Evolutionary conservation across 2,797 vertebrate genomes (phyloP), one percentile per base, ranked within the genome.

Genomic region (Pangasius sanitwongsei): DNA sequence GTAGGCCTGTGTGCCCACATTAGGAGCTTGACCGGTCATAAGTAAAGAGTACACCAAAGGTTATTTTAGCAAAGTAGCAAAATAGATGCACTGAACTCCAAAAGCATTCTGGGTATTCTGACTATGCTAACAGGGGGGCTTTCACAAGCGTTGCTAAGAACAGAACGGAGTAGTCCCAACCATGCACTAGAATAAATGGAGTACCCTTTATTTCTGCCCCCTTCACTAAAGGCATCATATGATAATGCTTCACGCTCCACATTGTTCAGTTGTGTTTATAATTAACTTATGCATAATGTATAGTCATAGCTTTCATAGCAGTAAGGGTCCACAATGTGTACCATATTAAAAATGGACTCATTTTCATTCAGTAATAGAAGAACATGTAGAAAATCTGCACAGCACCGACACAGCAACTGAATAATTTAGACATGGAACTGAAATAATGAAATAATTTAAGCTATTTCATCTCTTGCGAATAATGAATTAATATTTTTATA

Each of bases 61-160:
- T 95, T 96, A 96, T 97, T 96, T 96, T 93, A 93, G 94, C 93
- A 95, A 95, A 95, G 94, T 89, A 93, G 93, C 94, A 93, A 96
- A 96, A 88, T 95, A 95, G 92, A 95, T 95, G 93, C 94, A 86
- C 91, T 92, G 92, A 93, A 94, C 92, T 93, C 89, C 91, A 80
- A 83, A 87, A 95, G 96, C 93, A 96, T 96, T 92, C 93, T 90
- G 90, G 93, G 90, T 94, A 96, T 96, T 94, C 93, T 89, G 90
- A 90, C 84, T 91, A 92, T 89, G 87, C 93, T 93, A 89, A 88
- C 83, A 65, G 91, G 85, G 85, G 78, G 89, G 91, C 89, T 89
- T 90, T 91, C 87, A 89, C 87, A 83, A 89, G 90, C 86, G 94
- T 94, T 94, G 92, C 93, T 93, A 92, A 93, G 92, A 85, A 89